Base-by-base conservation (phyloP, 2,797 vertebrate species). In the Muraenolepis orangiensis region DNA sequence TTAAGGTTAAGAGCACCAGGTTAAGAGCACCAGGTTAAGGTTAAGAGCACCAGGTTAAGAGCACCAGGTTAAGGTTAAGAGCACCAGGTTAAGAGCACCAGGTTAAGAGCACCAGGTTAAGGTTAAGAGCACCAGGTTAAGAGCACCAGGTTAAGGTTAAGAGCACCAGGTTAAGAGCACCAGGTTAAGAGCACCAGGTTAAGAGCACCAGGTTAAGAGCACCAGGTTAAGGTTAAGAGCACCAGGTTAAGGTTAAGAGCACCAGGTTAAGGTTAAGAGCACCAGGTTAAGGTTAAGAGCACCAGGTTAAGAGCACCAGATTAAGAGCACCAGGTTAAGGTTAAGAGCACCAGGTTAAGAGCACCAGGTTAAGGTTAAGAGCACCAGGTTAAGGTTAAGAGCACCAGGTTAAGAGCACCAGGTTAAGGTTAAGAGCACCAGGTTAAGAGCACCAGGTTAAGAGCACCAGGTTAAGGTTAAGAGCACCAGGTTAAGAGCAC, bases 91-190 rank as follows among this genome's bases (percentile, higher is more conserved):
- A 78, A 79, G 77, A n/a, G n/a, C 42, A 66, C 68, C 57, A 78
- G 75, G 79, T 84, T 74, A 78, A 79, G 77, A n/a, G n/a, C 42
- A 66, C 68, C 57, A 78, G 75, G 79, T 84, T 74, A 78, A 79
- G 77, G 67, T 77, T 67, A 70, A 79, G n/a, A n/a, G n/a, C 42
- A 66, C 68, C 57, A 78, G 75, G 79, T 84, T 74, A 78, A 79
- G 77, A n/a, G n/a, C 42, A 66, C 68, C 57, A 78, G 75, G 79
- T 84, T 74, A 78, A 79, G 77, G 67, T 77, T 67, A 70, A 79
- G n/a, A n/a, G n/a, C 42, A 66, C 68, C 57, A 78, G 75, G 79
- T 84, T 74, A 78, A 79, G 77, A n/a, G n/a, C 42, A 66, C 68
- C 57, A 78, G 75, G 79, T 84, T 74, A 78, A 79, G 77, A n/a